These are phyloP conservation scores for Monomorium pharaonis DNA, from an alignment of 1,140 invertebrate species.

Conservation along the genomic window DNA sequence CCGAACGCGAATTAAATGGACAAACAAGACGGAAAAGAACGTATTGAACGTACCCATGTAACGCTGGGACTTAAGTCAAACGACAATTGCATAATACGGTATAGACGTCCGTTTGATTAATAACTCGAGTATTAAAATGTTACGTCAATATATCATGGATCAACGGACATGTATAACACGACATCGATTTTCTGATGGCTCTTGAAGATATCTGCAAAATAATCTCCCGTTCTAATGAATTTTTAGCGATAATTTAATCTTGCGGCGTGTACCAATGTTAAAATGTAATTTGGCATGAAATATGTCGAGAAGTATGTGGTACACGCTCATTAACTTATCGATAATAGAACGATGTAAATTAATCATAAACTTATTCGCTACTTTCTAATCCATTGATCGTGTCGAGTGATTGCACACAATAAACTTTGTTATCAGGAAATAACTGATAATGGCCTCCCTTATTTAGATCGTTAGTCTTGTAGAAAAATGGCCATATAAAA, in stretches of 20 bases:
- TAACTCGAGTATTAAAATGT: not conserved
- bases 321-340: not conserved
- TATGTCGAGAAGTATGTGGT: not conserved
- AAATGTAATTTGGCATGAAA: too few relatives aligned
- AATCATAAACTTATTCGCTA: not conserved
- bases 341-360: not conserved
- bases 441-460: not conserved
- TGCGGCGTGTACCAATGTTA: not conserved
- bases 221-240: not conserved
- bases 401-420: not conserved
- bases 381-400: constrained; percentile 9
- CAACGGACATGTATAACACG: not conserved
- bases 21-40: constrained; percentile 51
- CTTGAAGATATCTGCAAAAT: not conserved
- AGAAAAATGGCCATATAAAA: not conserved
- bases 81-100: constrained; percentile 42
- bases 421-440: not conserved
- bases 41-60: constrained; percentile 46
- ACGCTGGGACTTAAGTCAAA: constrained; percentile 48
- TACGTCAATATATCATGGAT: not conserved
- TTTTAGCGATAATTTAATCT: constrained; percentile 22
- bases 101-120: not conserved
- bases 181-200: not conserved
- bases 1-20: constrained; percentile 25
- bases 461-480: not conserved